Base-by-base conservation (phyloP, 1,140 invertebrate species). In the Papilio machaon region DNA sequence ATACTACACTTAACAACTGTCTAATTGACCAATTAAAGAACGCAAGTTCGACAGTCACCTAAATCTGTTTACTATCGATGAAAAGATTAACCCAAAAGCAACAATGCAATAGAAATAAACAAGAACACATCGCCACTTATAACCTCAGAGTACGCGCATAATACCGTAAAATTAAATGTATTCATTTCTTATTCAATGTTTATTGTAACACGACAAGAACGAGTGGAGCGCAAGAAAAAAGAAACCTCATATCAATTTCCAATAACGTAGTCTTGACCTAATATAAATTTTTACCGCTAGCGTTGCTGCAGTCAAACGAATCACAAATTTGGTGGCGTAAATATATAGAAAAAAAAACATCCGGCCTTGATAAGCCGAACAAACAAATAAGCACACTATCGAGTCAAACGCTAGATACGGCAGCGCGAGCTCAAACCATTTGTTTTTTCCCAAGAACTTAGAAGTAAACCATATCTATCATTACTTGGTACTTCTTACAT, bases 371-470 rank as follows among this genome's bases (percentile, higher is more conserved):
- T 94, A 94, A 94, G 91, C 87, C 87, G 88, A 91, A 92, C 93
- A 93, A 94, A 94, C 93, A 94, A 93, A 94, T 87, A 94, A 93
- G 90, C 90, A 85, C 86, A 89, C 88, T 94, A 94, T 94, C 92
- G 88, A 89, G 87, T 89, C 92, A 91, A 89, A 90, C 89, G 90
- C 89, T 91, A 92, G 91, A 93, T 93, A 94, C 86, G 89, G 82
- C 84, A 88, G 82, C 86, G 84, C 88, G 85, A 89, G 88, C 88
- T 86, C 87, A 46, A 74, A 52, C 49, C 23, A 76, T 76, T n/a
- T 52, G 54, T 49, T 54, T 76, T 76, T 74, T 85, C 81, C 78
- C 80, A 83, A 76, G 54, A 81, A 80, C 43, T 58, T 49, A 67
- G 47, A 70, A 70, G 30, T 35, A 70, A 70, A 38, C 60, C 19